A percentile compares a stretch with the other conserved stretches of the same genome.
Evolutionary conservation across 2,888 invertebrate species (phyloP).

Genomic region (Cyclophora albipunctata): DNA sequence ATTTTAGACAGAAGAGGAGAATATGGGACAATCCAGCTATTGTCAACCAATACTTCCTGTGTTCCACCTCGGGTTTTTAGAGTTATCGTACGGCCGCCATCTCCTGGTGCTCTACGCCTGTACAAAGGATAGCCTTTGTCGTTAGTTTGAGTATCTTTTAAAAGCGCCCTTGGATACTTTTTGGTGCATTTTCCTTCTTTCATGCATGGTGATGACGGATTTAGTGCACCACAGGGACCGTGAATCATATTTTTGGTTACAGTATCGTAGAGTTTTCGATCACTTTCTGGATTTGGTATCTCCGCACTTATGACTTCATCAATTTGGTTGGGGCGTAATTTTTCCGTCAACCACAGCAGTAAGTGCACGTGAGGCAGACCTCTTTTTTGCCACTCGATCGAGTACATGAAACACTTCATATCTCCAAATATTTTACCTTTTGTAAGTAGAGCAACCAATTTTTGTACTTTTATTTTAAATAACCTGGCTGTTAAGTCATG

Average conservation of each 20-base stretch:
- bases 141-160: conserved; percentile 21
- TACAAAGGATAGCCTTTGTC: conserved; percentile 21
- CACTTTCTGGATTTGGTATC: conserved; percentile 16
- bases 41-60: conserved; percentile 16
- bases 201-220: conserved; percentile 39
- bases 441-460: too few species aligned
- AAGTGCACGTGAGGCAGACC: too few species aligned
- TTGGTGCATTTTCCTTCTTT: conserved; percentile 32
- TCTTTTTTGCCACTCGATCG: too few species aligned
- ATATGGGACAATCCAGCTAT: conserved; percentile 19
- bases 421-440: too few species aligned
- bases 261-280: conserved; percentile 22
- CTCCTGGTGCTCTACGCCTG: conserved; percentile 19
- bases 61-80: conserved; percentile 17
- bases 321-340: too few species aligned
- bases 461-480: too few species aligned
- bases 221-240: conserved; percentile 42
- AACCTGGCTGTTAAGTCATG: too few species aligned
- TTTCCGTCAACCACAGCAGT: too few species aligned
- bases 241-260: conserved; percentile 45
- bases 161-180: conserved; percentile 19
- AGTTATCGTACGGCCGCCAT: conserved; percentile 17
- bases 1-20: conserved; percentile 16
- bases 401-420: too few species aligned
- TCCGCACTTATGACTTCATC: too few species aligned